Evolutionary conservation across 2,113 vertebrate genomes (phyloP).

Genomic region (Struthidea cinerea): DNA sequence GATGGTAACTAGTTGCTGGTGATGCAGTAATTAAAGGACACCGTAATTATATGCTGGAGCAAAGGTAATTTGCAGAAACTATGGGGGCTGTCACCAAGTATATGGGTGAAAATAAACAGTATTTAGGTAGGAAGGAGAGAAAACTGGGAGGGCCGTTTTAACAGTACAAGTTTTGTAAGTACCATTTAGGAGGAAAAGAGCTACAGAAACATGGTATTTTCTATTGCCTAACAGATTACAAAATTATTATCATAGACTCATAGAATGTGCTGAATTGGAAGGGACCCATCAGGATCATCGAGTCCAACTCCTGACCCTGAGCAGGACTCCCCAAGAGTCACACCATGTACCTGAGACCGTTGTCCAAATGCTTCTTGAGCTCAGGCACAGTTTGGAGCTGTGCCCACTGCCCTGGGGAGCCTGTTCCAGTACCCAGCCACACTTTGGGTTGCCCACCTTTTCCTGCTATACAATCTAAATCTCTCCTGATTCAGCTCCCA

Average conservation of each 20-base stretch:
- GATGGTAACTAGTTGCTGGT: background rate
- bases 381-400: background rate
- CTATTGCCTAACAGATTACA: background rate
- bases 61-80: background rate
- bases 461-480: background rate
- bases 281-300: rapidly evolving
- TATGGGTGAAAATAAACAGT: background rate
- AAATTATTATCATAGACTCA: background rate
- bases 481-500: background rate
- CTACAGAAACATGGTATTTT: background rate
- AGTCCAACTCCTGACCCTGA: background rate
- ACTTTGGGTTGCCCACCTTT: background rate
- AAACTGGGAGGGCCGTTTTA: background rate
- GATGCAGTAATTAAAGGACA: background rate
- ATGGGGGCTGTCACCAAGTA: background rate
- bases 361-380: background rate
- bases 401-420: background rate
- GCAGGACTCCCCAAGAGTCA: background rate
- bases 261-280: background rate
- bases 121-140: background rate
- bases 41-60: background rate
- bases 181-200: background rate
- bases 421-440: background rate
- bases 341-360: background rate
- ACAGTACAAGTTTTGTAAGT: background rate